Evolutionary conservation across 2,888 invertebrate species (phyloP).

Genomic region (Lumbricus terrestris): DNA sequence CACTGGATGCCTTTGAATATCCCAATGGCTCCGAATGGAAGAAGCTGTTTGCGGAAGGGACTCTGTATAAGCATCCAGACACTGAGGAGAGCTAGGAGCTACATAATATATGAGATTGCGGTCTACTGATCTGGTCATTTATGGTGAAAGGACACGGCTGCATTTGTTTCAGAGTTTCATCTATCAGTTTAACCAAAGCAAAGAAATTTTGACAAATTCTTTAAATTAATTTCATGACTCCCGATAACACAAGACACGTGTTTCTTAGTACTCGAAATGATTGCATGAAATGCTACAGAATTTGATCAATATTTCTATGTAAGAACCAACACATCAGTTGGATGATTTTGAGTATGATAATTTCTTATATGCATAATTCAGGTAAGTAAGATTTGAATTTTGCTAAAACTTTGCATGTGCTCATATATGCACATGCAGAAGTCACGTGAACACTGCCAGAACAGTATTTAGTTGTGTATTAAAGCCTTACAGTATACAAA

Average conservation of each 20-base stretch:
- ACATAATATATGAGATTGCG: not conserved
- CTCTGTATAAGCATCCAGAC: not conserved
- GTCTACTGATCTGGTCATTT: not conserved
- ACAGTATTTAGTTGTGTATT: not conserved
- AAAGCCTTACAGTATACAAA: not conserved
- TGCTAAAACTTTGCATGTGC: not conserved
- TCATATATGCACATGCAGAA: not conserved
- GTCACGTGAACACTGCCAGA: not conserved
- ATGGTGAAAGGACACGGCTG: not conserved
- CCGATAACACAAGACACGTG: not conserved
- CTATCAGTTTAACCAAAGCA: not conserved
- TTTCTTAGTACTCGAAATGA: not conserved
- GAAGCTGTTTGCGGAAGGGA: slow-evolving; percentile 55
- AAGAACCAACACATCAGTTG: not conserved
- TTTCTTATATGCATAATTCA: not conserved
- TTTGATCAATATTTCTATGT: too few species aligned
- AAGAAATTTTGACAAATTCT: not conserved
- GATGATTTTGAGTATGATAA: too few species aligned
- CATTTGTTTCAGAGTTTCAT: not conserved
- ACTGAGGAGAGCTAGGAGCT: not conserved
- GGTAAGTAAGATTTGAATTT: not conserved
- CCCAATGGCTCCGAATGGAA: slow-evolving; percentile 79
- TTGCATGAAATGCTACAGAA: not conserved
- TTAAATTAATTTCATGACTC: not conserved
- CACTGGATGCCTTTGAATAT: slow-evolving; percentile 72